Conservation (phyloP, 2,113 vertebrate genomes). For the Eupsittula cactorum region DNA sequence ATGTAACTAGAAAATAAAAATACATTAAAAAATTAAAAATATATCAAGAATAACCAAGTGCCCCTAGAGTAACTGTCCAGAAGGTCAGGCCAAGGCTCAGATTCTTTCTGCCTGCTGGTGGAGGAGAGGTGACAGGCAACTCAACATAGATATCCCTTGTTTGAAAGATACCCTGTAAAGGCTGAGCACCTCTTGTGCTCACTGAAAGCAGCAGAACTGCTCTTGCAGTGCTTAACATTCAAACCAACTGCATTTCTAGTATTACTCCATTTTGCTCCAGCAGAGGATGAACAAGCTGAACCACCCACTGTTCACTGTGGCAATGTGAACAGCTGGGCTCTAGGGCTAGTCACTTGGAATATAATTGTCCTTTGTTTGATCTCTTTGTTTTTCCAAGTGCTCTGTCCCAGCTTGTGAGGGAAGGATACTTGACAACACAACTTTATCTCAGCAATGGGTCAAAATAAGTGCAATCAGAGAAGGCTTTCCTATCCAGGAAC, state of each 20-base stretch:
- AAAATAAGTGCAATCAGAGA: neutral
- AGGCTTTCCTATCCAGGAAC: neutral
- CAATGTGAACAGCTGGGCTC: constrained; percentile 43
- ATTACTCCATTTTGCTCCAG: neutral
- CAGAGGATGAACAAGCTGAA: neutral
- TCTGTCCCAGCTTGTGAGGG: neutral
- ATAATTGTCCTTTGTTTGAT: constrained; percentile 35
- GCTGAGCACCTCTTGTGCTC: neutral
- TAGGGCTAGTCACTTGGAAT: constrained; percentile 9
- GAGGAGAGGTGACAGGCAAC: neutral
- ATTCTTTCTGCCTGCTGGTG: neutral
- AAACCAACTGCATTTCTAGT: neutral
- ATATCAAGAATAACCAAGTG: neutral
- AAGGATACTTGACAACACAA: constrained; percentile 25
- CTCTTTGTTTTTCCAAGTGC: constrained; percentile 59
- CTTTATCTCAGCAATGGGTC: neutral
- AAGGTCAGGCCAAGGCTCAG: neutral
- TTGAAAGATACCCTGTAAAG: neutral
- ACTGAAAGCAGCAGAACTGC: neutral
- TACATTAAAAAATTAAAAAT: neutral
- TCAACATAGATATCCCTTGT: neutral
- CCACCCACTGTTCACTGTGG: neutral
- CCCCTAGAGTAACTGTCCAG: neutral
- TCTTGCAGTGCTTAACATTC: neutral
- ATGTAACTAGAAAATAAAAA: neutral